phyloP scores from a whole-genome alignment of 2,888 invertebrate species.

The Mimumesa dahlbomi region DNA sequence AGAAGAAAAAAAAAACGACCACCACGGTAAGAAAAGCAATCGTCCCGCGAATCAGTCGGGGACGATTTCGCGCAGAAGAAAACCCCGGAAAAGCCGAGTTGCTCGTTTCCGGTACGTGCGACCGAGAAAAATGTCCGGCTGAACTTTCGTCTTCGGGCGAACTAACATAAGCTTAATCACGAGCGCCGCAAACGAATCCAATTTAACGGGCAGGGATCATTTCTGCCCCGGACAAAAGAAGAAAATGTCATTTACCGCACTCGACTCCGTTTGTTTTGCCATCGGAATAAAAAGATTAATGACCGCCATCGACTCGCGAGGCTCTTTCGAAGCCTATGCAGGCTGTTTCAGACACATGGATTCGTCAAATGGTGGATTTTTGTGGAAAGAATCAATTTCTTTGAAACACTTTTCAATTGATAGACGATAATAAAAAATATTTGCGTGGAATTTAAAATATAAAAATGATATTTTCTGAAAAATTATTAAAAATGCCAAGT shows the following conservation, averaged over 20 bases:
- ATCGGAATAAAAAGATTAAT: too few relatives aligned
- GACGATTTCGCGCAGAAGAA: slow-evolving; percentile 13
- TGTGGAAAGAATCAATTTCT: too few relatives aligned
- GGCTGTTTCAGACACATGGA: too few relatives aligned
- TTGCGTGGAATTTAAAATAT: neutral
- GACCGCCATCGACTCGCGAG: too few relatives aligned
- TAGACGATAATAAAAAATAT: too few relatives aligned
- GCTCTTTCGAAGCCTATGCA: too few relatives aligned
- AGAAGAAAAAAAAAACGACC: slow-evolving; percentile 3
- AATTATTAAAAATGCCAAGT: neutral
- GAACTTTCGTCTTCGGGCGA: slow-evolving; percentile 31
- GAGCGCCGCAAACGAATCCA: slow-evolving; percentile 41
- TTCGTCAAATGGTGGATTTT: too few relatives aligned
- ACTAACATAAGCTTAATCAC: slow-evolving; percentile 32
- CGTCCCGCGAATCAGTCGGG: slow-evolving; percentile 42
- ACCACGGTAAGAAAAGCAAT: slow-evolving; percentile 41
- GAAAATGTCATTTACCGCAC: too few relatives aligned
- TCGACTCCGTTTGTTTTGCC: too few relatives aligned
- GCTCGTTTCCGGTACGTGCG: slow-evolving; percentile 47
- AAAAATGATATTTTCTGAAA: neutral
- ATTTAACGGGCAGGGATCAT: too few relatives aligned
- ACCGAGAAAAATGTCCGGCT: slow-evolving; percentile 32
- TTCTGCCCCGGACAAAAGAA: too few relatives aligned
- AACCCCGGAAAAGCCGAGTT: slow-evolving; percentile 22
- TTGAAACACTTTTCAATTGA: too few relatives aligned